A percentile compares a stretch with the other conserved stretches of the same genome.
Conservation (phyloP, 2,797 vertebrate species). For the Darevskia nairensis region DNA sequence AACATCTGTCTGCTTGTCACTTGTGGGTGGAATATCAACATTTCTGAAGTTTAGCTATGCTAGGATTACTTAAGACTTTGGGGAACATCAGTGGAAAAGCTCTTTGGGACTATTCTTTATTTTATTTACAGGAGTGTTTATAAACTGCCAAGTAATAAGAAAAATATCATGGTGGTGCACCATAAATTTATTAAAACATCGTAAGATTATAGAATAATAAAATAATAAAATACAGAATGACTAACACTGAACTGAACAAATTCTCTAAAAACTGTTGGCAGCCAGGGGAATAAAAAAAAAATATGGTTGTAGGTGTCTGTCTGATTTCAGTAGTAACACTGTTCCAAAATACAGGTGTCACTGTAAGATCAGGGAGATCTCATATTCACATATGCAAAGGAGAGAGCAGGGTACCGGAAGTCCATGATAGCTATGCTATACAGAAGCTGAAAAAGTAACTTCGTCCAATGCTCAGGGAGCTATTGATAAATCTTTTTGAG, state of each 20-base stretch:
- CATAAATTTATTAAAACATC: too few relatives aligned
- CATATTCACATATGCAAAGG: not conserved
- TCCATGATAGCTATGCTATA: not conserved
- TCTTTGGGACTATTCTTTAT: not conserved
- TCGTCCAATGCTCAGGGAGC: too few relatives aligned
- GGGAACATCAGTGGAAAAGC: not conserved
- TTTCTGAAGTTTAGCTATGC: not conserved
- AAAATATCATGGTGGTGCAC: too few relatives aligned
- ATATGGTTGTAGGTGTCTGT: too few relatives aligned
- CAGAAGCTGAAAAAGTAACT: not conserved
- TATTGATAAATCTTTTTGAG: not conserved
- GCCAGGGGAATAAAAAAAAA: too few relatives aligned
- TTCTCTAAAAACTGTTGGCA: not conserved
- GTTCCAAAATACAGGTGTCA: too few relatives aligned
- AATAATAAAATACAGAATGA: too few relatives aligned
- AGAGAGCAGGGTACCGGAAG: not conserved
- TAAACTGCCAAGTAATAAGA: too few relatives aligned
- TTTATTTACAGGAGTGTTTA: not conserved
- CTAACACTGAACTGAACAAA: not conserved
- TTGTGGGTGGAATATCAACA: not conserved
- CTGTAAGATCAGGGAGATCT: not conserved
- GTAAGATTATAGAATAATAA: too few relatives aligned
- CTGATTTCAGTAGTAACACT: too few relatives aligned
- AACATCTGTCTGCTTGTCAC: not conserved
- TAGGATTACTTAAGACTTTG: not conserved